Percentiles rank a stretch among this genome's conserved stretches.
Conservation (phyloP, 2,797 vertebrate genomes). For the Sebastes matsubarae region DNA sequence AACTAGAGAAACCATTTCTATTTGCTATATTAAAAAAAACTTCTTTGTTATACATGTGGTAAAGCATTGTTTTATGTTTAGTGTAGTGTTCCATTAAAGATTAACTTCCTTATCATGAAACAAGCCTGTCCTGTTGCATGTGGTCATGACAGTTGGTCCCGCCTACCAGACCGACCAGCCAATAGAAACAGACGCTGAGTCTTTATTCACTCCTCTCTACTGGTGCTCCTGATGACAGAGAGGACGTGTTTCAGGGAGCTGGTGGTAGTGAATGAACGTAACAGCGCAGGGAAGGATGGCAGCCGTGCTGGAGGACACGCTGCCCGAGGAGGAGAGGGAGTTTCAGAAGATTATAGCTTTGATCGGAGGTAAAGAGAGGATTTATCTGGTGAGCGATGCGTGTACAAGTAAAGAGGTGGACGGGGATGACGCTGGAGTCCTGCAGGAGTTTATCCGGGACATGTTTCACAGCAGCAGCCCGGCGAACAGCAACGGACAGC, state of each 20-base stretch:
- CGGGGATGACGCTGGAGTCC: conserved; percentile 39
- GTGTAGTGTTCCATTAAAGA: conserved; percentile 33
- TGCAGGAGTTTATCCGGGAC: conserved; percentile 77
- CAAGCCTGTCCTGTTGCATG: neutral
- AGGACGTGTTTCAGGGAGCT: conserved; percentile 13
- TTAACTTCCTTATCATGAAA: conserved; percentile 18
- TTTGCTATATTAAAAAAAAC: neutral
- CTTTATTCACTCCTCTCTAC: neutral
- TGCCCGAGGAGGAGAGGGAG: conserved; percentile 63
- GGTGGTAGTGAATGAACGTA: neutral
- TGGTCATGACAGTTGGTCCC: neutral
- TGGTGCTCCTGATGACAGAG: neutral
- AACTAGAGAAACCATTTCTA: neutral
- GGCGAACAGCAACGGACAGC: neutral
- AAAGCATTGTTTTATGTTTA: neutral
- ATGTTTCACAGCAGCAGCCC: conserved; percentile 62
- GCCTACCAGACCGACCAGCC: conserved; percentile 41
- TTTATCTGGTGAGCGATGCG: conserved; percentile 76
- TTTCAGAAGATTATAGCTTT: conserved; percentile 70
- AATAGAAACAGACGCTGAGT: conserved; percentile 39
- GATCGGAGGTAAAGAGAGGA: conserved; percentile 80
- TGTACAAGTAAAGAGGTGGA: conserved; percentile 43
- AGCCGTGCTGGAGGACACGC: neutral
- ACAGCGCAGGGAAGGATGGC: conserved; percentile 54
- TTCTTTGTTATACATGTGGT: neutral